Base-by-base conservation (phyloP, 64 coral and sea anemone species). In the Montipora efflorescens region DNA sequence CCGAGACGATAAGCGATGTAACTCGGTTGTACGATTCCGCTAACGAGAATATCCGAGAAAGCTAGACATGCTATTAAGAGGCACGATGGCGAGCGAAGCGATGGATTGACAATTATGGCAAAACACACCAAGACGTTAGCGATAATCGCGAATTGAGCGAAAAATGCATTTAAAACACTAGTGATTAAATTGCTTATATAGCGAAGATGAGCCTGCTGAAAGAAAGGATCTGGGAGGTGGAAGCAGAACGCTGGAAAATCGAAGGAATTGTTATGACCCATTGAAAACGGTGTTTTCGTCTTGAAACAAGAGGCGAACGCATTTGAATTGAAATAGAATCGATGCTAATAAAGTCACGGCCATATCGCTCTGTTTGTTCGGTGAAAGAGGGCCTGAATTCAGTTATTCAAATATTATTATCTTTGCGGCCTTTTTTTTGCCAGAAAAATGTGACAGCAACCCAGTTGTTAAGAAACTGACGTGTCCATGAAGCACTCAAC, bases 161-260 rank as follows among this genome's bases (percentile, higher is more conserved):
- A 96, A 18, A 90, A 18, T 10, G 82, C 55, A 69, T 93, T 96
- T 14, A 96, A 75, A 2, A 96, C 20, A 1, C 91, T 87, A 22
- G 95, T 96, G 19, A 96, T 87, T 5, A 96, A 83, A 50, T 96
- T 96, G 87, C 72, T 90, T 10, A 48, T 67, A 87, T 90, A 90
- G 20, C 91, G 77, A 7, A 48, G 77, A 16, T 48, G 48, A 7
- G 47, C 77, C 0, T 50, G 4, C 51, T 51, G 77, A 52, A 79
- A 79, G 46, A 18, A 20, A 79, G 77, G 77, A 14, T 79, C 77
- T 20, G 77, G 77, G 16, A 79, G 20, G 20, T 79, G 77, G 48
- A 50, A 79, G 14, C 77, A 79, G 2, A 36, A 36, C 28, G 28
- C 28, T 0, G 28, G 1, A 36, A 1, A 36, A 36, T 36, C 28